Evolutionary conservation across 2,888 invertebrate genomes (phyloP), one percentile per base, ranked within the genome.

Genomic region (Parelbella ahira): DNA sequence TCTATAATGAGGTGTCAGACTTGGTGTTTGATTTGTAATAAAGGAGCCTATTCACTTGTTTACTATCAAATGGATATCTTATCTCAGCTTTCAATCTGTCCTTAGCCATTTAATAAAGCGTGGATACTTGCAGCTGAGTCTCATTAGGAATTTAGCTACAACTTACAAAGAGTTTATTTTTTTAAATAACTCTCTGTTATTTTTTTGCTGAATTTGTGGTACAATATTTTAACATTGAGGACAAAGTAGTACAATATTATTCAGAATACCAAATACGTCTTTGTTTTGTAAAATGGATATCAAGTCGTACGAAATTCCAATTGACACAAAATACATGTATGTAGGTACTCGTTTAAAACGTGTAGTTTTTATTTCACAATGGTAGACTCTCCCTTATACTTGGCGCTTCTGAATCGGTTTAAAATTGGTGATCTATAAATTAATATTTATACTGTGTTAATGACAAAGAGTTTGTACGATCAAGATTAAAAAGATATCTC

Each of bases 391-490:
- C 57, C 0, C 54, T 51, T 75, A 74, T 6, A 48, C 29, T 46
- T 57, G 51, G 61, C 71, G 79, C 82, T 81, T 72, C 81, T 78
- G 80, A 75, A 78, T 73, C 64, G 67, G 60, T 63, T 66, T 59
- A 60, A 60, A 56, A 54, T 55, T 47, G 52, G 51, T 51, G 50
- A 62, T 65, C 64, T 57, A 69, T 76, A 74, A 74, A 78, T 70
- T 78, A 80, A 80, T 75, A 79, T 80, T 79, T 74, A 76, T 78
- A 70, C 72, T 75, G 73, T 72, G 73, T 77, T 82, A 77, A 84
- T 81, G 74, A 74, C 71, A 76, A 77, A 75, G 59, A 75, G 62
- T 60, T 58, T 68, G 60, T 70, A 68, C 64, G 58, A 63, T 56
- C 62, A 58, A 70, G 73, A 79, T 80, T 63, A 73, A 78, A 80